Conservation (phyloP, 2,888 invertebrate genomes). For the Limnephilus lunatus region DNA sequence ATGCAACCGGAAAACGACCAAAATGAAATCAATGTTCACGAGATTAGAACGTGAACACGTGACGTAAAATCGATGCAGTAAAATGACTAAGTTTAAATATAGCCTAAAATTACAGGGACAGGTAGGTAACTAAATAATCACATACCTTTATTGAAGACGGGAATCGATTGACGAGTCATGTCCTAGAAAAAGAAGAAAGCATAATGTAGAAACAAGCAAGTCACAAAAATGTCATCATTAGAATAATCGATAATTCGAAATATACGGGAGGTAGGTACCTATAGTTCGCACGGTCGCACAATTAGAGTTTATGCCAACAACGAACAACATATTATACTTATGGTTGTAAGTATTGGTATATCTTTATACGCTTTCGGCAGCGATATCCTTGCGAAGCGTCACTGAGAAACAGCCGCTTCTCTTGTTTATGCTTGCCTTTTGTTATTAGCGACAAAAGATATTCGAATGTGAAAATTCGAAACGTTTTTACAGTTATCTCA, state of each 20-base stretch:
- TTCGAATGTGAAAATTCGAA: too few species aligned
- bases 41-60: neutral
- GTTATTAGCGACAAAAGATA: too few species aligned
- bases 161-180: conserved; percentile 78
- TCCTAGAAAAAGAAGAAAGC: conserved; percentile 74
- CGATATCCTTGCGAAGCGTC: too few species aligned
- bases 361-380: too few species aligned
- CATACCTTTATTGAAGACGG: conserved; percentile 77
- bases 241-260: neutral
- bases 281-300: too few species aligned
- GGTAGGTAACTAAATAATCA: conserved; percentile 52
- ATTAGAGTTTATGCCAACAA: too few species aligned
- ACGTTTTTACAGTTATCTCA: too few species aligned
- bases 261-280: too few species aligned
- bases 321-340: too few species aligned
- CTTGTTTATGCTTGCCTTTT: too few species aligned
- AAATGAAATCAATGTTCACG: conserved; percentile 30
- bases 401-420: too few species aligned
- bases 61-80: conserved; percentile 38
- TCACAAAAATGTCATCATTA: neutral
- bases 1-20: neutral
- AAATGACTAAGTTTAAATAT: conserved; percentile 34
- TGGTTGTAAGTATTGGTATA: too few species aligned
- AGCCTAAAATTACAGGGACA: neutral
- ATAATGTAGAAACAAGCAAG: conserved; percentile 36